These are phyloP conservation scores for Typhlichthys eigenmanni DNA, from an alignment of 2,797 vertebrate species.

Conservation along the genomic window DNA sequence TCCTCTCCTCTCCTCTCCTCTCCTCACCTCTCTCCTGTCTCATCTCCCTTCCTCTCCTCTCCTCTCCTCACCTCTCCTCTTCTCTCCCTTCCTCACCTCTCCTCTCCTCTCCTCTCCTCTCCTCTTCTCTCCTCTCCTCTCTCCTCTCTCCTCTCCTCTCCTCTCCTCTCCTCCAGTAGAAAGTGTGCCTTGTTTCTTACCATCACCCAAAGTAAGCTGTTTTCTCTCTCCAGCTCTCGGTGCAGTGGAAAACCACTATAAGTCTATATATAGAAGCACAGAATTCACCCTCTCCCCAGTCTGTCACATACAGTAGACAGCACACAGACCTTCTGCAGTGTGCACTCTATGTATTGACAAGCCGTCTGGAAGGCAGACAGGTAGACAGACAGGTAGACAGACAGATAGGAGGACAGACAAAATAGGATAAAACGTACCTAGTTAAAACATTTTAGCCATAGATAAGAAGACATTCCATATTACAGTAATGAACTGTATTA, in stretches of 20 bases:
- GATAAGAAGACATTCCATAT: not conserved
- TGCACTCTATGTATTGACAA: not conserved
- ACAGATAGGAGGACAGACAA: slow-evolving; percentile 3
- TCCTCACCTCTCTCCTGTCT: too few species aligned
- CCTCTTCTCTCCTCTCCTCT: too few species aligned
- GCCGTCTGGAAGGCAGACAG: slow-evolving; percentile 3
- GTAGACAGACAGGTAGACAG: not conserved
- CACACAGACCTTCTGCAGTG: slow-evolving; percentile 21
- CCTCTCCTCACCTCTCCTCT: not conserved
- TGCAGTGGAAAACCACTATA: slow-evolving; percentile 42
- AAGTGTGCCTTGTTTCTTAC: slow-evolving; percentile 10
- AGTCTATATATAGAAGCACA: slow-evolving; percentile 53
- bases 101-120: too few species aligned
- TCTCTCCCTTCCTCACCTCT: not conserved
- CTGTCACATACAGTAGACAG: slow-evolving; percentile 16
- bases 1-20: too few species aligned
- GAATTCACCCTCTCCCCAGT: slow-evolving; percentile 28
- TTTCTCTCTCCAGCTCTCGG: not conserved
- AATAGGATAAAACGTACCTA: not conserved
- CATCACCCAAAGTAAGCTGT: slow-evolving; percentile 10
- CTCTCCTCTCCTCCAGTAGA: not conserved
- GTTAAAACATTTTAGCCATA: not conserved
- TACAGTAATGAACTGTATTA: not conserved
- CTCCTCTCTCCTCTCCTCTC: not conserved
- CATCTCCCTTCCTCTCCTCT: not conserved